phyloP scores from a whole-genome alignment of 2,888 invertebrate genomes.

The Drosophila mercatorum region DNA sequence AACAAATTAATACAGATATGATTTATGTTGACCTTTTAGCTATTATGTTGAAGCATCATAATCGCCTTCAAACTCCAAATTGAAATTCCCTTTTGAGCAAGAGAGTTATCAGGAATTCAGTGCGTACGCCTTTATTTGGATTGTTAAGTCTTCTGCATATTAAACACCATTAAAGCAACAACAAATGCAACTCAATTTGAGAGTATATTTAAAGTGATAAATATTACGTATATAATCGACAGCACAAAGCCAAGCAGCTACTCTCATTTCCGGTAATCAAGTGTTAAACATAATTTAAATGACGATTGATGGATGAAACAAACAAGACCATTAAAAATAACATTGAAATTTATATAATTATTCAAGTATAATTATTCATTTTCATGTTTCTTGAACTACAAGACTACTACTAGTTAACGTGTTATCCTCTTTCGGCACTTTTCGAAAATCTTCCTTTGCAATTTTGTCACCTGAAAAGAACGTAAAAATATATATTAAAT shows the following conservation, averaged over 20 bases:
- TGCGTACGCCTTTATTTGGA: not conserved
- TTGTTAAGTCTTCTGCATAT: not conserved
- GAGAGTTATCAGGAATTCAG: not conserved
- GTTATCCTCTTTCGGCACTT: conserved; percentile 42
- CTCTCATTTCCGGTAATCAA: not conserved
- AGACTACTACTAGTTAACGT: conserved; percentile 23
- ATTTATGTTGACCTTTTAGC: too few relatives aligned
- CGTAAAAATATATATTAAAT: not conserved
- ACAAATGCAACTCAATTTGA: not conserved
- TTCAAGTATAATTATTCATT: not conserved
- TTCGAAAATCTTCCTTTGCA: conserved; percentile 56
- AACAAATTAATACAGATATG: too few relatives aligned
- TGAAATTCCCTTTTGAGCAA: not conserved
- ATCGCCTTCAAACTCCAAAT: too few relatives aligned
- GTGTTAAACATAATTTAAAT: not conserved
- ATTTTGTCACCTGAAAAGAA: conserved; percentile 57
- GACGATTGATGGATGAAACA: not conserved
- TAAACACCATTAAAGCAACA: not conserved
- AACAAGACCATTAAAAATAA: not conserved
- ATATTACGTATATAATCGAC: too few relatives aligned
- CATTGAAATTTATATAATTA: conserved; percentile 15
- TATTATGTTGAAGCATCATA: too few relatives aligned
- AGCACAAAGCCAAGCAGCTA: not conserved
- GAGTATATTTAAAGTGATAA: not conserved
- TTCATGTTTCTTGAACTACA: conserved; percentile 32